Evolutionary conservation across 2,888 invertebrate genomes (phyloP).

Genomic region (Eumerus sabulonum): DNA sequence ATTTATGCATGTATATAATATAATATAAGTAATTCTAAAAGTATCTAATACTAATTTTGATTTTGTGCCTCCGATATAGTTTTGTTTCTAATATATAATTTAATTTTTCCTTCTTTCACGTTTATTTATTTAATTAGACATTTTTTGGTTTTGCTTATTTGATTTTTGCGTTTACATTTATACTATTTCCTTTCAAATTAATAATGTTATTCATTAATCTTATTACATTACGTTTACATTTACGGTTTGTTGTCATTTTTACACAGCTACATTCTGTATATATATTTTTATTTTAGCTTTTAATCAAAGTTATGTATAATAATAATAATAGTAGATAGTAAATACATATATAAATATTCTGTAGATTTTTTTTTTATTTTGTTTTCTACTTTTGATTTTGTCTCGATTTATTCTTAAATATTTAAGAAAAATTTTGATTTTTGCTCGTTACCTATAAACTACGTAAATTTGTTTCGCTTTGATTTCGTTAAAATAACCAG

Average conservation of each 20-base stretch:
- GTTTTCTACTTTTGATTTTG: conserved; percentile 54
- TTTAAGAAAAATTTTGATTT: conserved; percentile 70
- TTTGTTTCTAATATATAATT: conserved; percentile 59
- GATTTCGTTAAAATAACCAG: conserved; percentile 13
- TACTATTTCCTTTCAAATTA: conserved; percentile 23
- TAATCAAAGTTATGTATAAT: conserved; percentile 33
- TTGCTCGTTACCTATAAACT: conserved; percentile 70
- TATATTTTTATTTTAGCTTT: conserved; percentile 53
- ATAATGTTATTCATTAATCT: conserved; percentile 11
- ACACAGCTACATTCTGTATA: conserved; percentile 59
- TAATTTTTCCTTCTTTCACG: conserved; percentile 28
- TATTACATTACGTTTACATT: conserved; percentile 34
- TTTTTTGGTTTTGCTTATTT: conserved; percentile 12
- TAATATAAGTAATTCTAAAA: conserved; percentile 69
- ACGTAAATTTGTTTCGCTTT: conserved; percentile 36
- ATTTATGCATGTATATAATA: conserved; percentile 50
- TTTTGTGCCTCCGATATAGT: conserved; percentile 73
- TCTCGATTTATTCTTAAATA: conserved; percentile 45
- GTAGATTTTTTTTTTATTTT: conserved; percentile 62
- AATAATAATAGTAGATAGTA: conserved; percentile 60
- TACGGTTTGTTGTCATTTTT: conserved; percentile 21
- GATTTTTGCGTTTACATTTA: conserved; percentile 25
- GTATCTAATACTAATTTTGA: conserved; percentile 72
- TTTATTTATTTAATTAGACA: no score
- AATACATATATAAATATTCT: conserved; percentile 64